Evolutionary conservation across 1,140 invertebrate genomes (phyloP).

Genomic region (Ectropis grisescens): DNA sequence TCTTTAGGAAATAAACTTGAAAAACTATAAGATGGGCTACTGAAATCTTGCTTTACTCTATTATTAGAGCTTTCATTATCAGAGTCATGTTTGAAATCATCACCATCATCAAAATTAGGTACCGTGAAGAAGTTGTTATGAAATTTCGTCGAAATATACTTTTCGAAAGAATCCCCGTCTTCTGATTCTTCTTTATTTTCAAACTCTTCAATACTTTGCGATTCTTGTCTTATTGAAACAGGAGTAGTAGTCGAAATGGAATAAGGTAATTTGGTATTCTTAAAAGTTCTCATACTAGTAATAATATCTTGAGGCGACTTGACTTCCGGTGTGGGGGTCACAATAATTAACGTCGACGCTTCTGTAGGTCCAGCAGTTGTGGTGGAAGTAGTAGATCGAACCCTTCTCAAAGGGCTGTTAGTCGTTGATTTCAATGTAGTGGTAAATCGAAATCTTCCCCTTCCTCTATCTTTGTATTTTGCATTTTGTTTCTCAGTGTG

Average conservation of each 20-base stretch:
- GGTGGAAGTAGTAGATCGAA: conserved; percentile 6
- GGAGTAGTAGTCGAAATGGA: conserved; percentile 23
- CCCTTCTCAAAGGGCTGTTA: conserved; percentile 29
- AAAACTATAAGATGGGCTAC: conserved; percentile 34
- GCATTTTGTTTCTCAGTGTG: conserved; percentile 55
- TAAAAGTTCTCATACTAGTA: conserved; percentile 41
- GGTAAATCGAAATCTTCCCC: conserved; percentile 41
- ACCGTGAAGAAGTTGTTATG: conserved; percentile 45
- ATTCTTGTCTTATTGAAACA: conserved; percentile 21
- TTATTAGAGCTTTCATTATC: conserved; percentile 21
- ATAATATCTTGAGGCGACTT: conserved; percentile 48
- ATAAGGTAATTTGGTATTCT: conserved; percentile 40
- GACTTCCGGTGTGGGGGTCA: conserved; percentile 46
- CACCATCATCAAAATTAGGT: conserved; percentile 38
- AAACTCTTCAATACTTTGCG: conserved; percentile 24
- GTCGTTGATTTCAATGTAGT: conserved; percentile 36
- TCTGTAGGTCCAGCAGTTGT: conserved; percentile 16
- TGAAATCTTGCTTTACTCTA: conserved; percentile 33
- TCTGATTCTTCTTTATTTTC: conserved; percentile 35
- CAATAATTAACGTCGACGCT: conserved; percentile 35
- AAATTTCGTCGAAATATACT: conserved; percentile 39
- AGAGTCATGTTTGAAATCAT: conserved; percentile 26
- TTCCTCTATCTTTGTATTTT: conserved; percentile 61
- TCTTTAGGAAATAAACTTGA: conserved; percentile 45
- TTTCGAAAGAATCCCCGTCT: conserved; percentile 32